These are phyloP conservation scores for Carlito syrichta DNA, from an alignment of 2,113 vertebrate species.

Conservation along the genomic window DNA sequence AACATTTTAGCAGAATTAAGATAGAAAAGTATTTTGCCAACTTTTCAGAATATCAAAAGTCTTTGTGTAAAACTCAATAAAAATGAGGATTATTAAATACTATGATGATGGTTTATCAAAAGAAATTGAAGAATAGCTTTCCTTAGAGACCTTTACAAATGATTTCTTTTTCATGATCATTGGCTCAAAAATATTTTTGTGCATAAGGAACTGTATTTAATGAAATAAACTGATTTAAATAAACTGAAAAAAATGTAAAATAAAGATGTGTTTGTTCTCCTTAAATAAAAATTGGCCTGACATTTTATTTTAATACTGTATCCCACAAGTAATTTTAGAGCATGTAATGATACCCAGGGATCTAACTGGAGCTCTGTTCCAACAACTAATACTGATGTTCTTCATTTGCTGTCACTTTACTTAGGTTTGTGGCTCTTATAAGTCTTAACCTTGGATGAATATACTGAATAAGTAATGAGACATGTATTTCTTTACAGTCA, in stretches of 20 bases:
- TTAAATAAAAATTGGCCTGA: neutral
- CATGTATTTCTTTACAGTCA: neutral
- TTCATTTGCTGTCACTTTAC: neutral
- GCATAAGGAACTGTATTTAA: neutral
- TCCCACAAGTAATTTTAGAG: slow-evolving; percentile 40
- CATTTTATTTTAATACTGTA: neutral
- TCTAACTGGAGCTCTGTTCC: neutral
- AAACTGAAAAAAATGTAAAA: neutral
- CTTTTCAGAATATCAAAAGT: neutral
- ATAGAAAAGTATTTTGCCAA: neutral
- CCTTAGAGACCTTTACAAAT: neutral
- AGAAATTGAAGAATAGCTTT: neutral
- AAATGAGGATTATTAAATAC: neutral
- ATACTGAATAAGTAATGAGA: neutral
- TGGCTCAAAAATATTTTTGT: neutral
- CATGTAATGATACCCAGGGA: neutral
- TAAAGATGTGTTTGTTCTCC: neutral
- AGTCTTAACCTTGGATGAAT: neutral
- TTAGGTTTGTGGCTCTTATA: neutral
- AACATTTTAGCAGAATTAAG: neutral
- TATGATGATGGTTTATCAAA: neutral
- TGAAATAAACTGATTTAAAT: neutral
- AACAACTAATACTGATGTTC: neutral
- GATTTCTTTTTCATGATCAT: neutral
- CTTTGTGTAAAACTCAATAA: neutral